Conservation (phyloP, 2,888 invertebrate species). For the Seira ritae region DNA sequence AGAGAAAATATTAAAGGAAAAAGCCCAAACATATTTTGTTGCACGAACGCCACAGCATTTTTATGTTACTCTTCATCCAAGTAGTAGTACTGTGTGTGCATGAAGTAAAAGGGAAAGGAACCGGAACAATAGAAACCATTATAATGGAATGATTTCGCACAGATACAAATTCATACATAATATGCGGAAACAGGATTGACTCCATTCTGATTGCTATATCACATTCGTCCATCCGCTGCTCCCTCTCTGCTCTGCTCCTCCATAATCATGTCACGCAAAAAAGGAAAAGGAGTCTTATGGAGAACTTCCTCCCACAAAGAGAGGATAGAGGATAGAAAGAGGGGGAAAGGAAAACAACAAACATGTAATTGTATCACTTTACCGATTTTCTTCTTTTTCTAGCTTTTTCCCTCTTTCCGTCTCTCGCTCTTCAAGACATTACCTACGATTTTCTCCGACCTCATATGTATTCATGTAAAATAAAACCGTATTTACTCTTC, state of each 20-base stretch:
- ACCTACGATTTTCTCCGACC: too few species aligned
- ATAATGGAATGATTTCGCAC: conserved; percentile 30
- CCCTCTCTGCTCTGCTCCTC: neutral
- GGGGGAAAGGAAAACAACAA: conserved; percentile 10
- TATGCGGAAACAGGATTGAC: conserved; percentile 34
- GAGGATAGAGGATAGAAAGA: too few species aligned
- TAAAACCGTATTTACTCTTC: too few species aligned
- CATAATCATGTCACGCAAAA: neutral
- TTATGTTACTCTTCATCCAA: too few species aligned
- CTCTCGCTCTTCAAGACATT: too few species aligned
- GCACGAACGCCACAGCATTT: too few species aligned
- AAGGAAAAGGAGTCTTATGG: too few species aligned
- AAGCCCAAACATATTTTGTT: too few species aligned
- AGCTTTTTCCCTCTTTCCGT: conserved; percentile 4
- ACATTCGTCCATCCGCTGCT: conserved; percentile 9
- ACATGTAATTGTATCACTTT: conserved; percentile 31
- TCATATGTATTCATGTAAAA: too few species aligned
- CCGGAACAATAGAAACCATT: neutral
- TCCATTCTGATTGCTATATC: conserved; percentile 24
- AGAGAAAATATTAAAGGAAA: too few species aligned
- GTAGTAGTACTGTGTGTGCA: too few species aligned
- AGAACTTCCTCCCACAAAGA: neutral
- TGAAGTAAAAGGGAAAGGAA: neutral
- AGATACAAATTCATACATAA: neutral
- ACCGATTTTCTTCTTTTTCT: neutral